Conservation (phyloP, 2,797 vertebrate genomes). For the Simalia tracyae region DNA sequence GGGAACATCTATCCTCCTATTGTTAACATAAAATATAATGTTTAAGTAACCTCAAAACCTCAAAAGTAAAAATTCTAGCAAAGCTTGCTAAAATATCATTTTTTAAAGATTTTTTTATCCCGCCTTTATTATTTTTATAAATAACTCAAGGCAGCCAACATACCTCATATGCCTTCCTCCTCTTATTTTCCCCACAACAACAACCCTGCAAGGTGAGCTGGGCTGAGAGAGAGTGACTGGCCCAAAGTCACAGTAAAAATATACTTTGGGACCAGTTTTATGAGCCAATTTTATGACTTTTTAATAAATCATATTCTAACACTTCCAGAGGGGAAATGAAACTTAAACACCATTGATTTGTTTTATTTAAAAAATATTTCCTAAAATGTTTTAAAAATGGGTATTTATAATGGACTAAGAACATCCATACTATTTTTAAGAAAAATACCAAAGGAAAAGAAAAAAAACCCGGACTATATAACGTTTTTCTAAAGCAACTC, state of each 20-base stretch:
- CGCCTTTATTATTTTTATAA: too few relatives aligned
- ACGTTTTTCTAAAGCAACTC: slow-evolving; percentile 63
- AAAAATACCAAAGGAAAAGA: neutral
- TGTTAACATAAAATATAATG: slow-evolving; percentile 12
- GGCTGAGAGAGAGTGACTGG: too few relatives aligned
- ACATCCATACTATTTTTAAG: slow-evolving; percentile 49
- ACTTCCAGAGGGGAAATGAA: slow-evolving; percentile 25
- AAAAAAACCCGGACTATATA: neutral
- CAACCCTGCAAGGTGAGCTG: too few relatives aligned
- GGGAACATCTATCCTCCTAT: neutral
- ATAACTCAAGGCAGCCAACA: too few relatives aligned
- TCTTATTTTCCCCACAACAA: too few relatives aligned
- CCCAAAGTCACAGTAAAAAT: neutral
- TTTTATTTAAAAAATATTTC: slow-evolving; percentile 31
- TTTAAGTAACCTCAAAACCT: neutral
- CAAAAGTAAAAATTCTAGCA: too few relatives aligned
- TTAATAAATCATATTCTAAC: neutral
- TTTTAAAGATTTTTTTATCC: slow-evolving; percentile 35
- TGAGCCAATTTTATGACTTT: slow-evolving; percentile 29
- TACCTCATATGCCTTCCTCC: too few relatives aligned
- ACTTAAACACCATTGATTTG: neutral
- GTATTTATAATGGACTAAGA: slow-evolving; percentile 17
- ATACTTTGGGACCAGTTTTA: slow-evolving; percentile 28
- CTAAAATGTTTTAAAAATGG: slow-evolving; percentile 59
- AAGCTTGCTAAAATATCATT: neutral